A percentile compares a stretch with the other conserved stretches of the same genome.
Conservation (phyloP, 2,797 vertebrate genomes). For the Zonotrichia albicollis region DNA sequence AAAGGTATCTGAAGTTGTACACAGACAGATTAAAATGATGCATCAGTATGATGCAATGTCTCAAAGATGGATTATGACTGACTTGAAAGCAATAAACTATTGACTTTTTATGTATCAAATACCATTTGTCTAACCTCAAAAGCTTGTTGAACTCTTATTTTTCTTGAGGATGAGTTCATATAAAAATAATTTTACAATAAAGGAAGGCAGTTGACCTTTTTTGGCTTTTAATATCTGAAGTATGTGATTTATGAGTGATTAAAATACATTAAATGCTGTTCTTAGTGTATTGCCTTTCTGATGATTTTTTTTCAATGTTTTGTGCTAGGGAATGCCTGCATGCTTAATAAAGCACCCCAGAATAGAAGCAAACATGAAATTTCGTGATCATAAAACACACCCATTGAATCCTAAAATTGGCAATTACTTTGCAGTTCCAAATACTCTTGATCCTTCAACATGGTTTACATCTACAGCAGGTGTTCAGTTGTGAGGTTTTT, state of each 20-base stretch:
- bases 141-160: background rate
- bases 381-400: background rate
- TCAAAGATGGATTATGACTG: background rate
- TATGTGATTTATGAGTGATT: background rate
- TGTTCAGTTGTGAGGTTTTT: background rate
- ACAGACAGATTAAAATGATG: background rate
- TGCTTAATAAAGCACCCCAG: background rate
- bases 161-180: background rate
- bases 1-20: background rate
- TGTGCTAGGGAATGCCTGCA: background rate
- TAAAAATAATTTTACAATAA: background rate
- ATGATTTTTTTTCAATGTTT: background rate
- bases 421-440: background rate
- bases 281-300: background rate
- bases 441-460: background rate
- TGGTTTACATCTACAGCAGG: background rate
- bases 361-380: background rate
- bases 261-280: background rate
- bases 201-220: background rate
- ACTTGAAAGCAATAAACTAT: background rate
- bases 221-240: background rate
- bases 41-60: background rate
- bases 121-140: slow-evolving; percentile 18
- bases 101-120: background rate
- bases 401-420: background rate